Evolutionary conservation across 2,113 vertebrate species (phyloP), one percentile per base, ranked within the genome.

Genomic region (Tonatia bakeri): DNA sequence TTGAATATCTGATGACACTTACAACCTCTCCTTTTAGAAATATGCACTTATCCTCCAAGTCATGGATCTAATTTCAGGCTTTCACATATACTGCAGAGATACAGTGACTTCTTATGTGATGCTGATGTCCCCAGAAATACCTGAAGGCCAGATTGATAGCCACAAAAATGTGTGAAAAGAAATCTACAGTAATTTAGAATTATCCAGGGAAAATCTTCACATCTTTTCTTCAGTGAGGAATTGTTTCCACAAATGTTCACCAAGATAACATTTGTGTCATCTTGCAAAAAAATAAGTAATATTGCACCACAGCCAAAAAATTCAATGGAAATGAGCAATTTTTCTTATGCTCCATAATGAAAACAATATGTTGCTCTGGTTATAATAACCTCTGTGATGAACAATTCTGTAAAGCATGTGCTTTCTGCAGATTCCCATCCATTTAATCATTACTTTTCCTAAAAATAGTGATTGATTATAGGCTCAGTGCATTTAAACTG

Each of bases 201-300:
- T 45, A 86, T n/a, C 28, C 24, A 86, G 79, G 95, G 64, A 54
- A 84, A 43, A 31, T 50, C 13, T 77, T 64, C 61, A 33, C 47
- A 73, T 65, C 72, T 92, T 93, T 69, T 50, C 69, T 75, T 50
- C 59, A 95, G 33, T 24, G 36, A 76, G 4, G 4, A 94, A 79
- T 7, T 70, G 26, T 80, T 93, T 95, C 59, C 45, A 83, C 86
- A 85, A 94, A 47, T 91, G 17, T 13, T 87, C 43, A 75, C 17
- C 22, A 91, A 54, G 65, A 89, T 72, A 69, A 7, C 13, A 69
- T 47, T 64, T 94, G 24, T 56, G 65, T 94, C 50, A 69, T 67
- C 52, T 77, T 96, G 61, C 56, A 92, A 77, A 80, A 79, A 94
- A 87, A 36, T 36, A 80, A 89, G 31, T 83, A 93, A 88, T 83